Evolutionary conservation across 2,888 invertebrate species (phyloP).

Genomic region (Danaus chrysippus): DNA sequence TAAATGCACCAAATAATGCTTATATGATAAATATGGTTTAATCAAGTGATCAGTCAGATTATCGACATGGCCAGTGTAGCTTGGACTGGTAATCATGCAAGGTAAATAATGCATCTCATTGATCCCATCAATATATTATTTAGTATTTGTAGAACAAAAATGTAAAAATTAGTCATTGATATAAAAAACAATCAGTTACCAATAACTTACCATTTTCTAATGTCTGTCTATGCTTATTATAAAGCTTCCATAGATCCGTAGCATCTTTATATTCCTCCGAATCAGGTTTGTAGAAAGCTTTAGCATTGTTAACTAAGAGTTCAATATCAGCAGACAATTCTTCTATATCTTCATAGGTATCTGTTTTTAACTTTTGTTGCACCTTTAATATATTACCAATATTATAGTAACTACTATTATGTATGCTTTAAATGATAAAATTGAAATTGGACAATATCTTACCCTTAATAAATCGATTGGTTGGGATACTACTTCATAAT

Average conservation of each 20-base stretch:
- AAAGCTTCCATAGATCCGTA: constrained; percentile 91
- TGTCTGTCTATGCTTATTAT: constrained; percentile 71
- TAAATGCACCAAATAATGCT: no score
- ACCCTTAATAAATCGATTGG: constrained; percentile 95
- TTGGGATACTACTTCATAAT: constrained; percentile 94
- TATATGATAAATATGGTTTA: no score
- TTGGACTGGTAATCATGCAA: no score
- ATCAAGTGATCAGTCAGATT: no score
- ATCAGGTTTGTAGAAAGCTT: constrained; percentile 94
- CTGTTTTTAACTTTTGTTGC: constrained; percentile 97
- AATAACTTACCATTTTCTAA: constrained; percentile 58
- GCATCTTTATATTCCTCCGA: constrained; percentile 94
- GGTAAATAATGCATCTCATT: no score
- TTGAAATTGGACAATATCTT: constrained; percentile 33
- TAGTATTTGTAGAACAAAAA: no score
- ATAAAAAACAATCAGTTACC: constrained; percentile 13
- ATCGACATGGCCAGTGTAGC: no score
- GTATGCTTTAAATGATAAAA: not conserved
- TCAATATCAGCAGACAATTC: constrained; percentile 94
- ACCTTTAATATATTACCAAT: constrained; percentile 72
- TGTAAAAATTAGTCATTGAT: not conserved
- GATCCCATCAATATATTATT: no score
- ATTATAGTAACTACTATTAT: not conserved
- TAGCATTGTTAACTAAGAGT: constrained; percentile 95
- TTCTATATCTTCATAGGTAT: constrained; percentile 96